phyloP scores from a whole-genome alignment of 1,140 invertebrate species.

The Drosophila sulfurigaster region DNA sequence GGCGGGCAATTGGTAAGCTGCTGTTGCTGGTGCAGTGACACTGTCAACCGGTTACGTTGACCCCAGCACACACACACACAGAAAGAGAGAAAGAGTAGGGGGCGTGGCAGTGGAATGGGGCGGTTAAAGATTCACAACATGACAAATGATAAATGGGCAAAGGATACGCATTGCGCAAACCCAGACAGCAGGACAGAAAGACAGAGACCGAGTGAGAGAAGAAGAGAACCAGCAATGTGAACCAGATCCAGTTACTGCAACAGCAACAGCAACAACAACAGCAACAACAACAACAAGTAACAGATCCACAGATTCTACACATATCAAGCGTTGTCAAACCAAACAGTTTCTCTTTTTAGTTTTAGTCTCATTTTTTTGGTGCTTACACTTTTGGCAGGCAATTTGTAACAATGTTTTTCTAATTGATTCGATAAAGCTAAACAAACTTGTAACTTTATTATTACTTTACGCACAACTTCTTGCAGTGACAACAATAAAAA shows the following conservation, averaged over 20 bases:
- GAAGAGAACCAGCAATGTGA: background rate
- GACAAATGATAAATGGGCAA: conserved; percentile 57
- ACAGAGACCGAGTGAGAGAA: background rate
- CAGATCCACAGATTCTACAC: conserved; percentile 25
- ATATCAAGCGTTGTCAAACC: conserved; percentile 41
- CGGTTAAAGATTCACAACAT: conserved; percentile 55
- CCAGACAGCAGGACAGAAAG: conserved; percentile 8
- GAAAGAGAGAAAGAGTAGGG: background rate
- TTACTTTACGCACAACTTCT: too few species aligned
- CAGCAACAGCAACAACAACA: background rate
- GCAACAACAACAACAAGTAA: background rate
- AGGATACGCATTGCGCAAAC: conserved; percentile 49
- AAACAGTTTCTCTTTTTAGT: background rate
- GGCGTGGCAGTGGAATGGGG: conserved; percentile 16
- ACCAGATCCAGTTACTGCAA: conserved; percentile 4
- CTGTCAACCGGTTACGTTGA: conserved; percentile 66
- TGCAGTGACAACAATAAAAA: too few species aligned
- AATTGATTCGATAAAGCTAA: too few species aligned
- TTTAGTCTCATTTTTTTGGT: too few species aligned
- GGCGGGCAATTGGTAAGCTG: conserved; percentile 34
- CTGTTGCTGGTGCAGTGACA: conserved; percentile 71
- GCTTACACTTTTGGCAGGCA: background rate
- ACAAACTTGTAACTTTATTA: too few species aligned
- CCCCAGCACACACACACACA: conserved; percentile 30
- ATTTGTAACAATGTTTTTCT: too few species aligned